A percentile compares a stretch with the other conserved stretches of the same genome.
These are phyloP conservation scores for Butorides virescens DNA, from an alignment of 2,113 vertebrate genomes.

Conservation along the genomic window DNA sequence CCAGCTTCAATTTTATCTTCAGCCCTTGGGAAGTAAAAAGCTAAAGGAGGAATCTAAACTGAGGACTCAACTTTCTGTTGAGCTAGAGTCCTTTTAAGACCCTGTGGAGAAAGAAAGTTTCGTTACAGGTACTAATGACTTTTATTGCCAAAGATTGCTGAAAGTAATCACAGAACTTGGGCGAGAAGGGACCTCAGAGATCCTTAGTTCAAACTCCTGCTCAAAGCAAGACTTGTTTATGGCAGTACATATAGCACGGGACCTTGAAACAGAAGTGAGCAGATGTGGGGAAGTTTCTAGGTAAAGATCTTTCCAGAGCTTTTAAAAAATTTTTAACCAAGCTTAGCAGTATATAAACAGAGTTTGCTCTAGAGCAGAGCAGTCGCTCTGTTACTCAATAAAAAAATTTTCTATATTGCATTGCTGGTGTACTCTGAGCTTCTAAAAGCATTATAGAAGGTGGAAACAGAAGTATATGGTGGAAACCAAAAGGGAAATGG, in stretches of 20 bases:
- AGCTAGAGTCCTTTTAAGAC: background rate
- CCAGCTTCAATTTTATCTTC: background rate
- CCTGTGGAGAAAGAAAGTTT: background rate
- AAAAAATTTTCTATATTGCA: background rate
- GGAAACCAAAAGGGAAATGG: background rate
- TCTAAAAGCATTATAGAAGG: background rate
- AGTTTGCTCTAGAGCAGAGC: background rate
- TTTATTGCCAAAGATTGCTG: background rate
- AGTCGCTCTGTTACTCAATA: background rate
- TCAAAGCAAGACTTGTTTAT: background rate
- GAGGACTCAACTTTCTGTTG: background rate
- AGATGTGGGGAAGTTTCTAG: background rate
- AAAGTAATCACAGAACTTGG: background rate
- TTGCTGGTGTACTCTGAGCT: background rate
- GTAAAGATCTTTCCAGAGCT: background rate
- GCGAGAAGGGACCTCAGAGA: background rate
- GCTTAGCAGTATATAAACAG: background rate
- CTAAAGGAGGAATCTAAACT: background rate
- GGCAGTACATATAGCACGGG: background rate
- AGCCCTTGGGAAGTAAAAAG: background rate
- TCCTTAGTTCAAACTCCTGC: background rate
- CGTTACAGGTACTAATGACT: background rate
- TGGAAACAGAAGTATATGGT: background rate
- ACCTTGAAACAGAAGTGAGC: background rate
- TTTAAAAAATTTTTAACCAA: background rate